Evolutionary conservation across 2,888 invertebrate genomes (phyloP).

Genomic region (Tortricodes alternella): DNA sequence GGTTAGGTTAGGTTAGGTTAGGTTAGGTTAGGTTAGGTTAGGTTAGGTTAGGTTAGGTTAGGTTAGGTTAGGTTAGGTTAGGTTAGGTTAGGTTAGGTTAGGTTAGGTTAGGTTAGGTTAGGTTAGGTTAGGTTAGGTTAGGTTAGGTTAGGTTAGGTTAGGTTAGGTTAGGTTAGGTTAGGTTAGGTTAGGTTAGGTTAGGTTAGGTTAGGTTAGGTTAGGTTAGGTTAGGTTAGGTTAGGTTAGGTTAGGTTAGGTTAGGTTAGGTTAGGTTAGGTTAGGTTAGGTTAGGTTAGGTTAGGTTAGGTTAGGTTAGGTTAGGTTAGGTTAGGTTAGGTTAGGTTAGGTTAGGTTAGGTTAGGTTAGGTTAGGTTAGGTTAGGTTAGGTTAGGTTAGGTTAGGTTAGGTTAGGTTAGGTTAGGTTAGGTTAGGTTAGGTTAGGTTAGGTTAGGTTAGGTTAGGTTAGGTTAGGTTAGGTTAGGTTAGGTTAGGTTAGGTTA

Average conservation of each 20-base stretch:
- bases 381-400: conserved; percentile 9
- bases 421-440: conserved; percentile 9
- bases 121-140: conserved; percentile 1
- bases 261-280: conserved; percentile 8
- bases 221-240: conserved; percentile 9
- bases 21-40: conserved; percentile 5
- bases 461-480: conserved; percentile 4
- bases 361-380: conserved; percentile 9
- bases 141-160: conserved; percentile 1
- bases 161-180: conserved; percentile 5
- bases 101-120: background rate
- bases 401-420: conserved; percentile 9
- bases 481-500: conserved; percentile 7
- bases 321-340: conserved; percentile 9
- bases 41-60: conserved; percentile 29
- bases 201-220: conserved; percentile 9
- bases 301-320: conserved; percentile 8
- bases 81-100: conserved; percentile 14
- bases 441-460: conserved; percentile 9
- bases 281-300: conserved; percentile 9
- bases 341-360: conserved; percentile 9
- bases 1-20: conserved; percentile 22
- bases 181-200: conserved; percentile 9
- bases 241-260: conserved; percentile 9
- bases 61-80: conserved; percentile 22